Percentiles rank a stretch among this genome's conserved stretches.
These are phyloP conservation scores for Pharmacophagus antenor DNA, from an alignment of 2,888 invertebrate genomes.

Conservation along the genomic window DNA sequence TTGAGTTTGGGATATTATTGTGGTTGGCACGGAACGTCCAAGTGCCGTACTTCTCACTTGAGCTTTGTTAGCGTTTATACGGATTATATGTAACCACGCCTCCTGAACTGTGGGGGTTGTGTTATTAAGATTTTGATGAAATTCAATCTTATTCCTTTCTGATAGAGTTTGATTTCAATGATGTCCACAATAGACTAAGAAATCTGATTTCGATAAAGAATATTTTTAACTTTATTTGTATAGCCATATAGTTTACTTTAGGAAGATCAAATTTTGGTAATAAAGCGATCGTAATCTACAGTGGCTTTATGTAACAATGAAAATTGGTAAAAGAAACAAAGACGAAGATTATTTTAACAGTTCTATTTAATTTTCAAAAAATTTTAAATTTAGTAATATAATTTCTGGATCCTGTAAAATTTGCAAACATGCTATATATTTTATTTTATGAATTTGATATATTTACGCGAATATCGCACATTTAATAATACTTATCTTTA, in stretches of 20 bases:
- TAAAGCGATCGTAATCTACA: slow-evolving; percentile 38
- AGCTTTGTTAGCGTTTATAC: slow-evolving; percentile 33
- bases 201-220: background rate
- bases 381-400: background rate
- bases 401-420: background rate
- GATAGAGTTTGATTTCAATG: slow-evolving; percentile 11
- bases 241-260: background rate
- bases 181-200: background rate
- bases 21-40: slow-evolving; percentile 39
- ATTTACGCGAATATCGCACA: too few relatives aligned
- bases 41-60: slow-evolving; percentile 37
- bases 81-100: slow-evolving; percentile 27
- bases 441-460: too few relatives aligned
- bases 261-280: background rate
- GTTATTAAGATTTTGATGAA: slow-evolving; percentile 1
- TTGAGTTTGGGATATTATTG: slow-evolving; percentile 33
- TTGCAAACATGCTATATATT: too few relatives aligned
- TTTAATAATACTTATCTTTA: too few relatives aligned
- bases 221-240: slow-evolving; percentile 10
- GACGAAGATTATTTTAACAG: background rate
- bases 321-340: slow-evolving; percentile 13
- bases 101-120: slow-evolving; percentile 17
- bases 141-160: background rate
- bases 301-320: slow-evolving; percentile 37
- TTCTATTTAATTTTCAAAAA: background rate